Evolutionary conservation across 2,797 vertebrate genomes (phyloP).

Genomic region (Perodicticus potto): DNA sequence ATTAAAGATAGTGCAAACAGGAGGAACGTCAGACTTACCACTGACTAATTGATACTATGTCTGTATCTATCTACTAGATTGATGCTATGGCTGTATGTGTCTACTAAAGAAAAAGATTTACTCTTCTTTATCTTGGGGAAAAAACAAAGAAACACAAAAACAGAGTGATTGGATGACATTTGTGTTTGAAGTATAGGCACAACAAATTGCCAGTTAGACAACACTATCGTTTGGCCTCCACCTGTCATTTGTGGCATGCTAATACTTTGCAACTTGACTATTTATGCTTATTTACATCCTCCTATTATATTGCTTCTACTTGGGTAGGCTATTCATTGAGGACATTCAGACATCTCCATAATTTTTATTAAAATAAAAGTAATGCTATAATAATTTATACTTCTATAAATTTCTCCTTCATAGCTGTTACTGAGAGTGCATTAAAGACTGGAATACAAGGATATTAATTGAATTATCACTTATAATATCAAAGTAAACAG

Average conservation of each 20-base stretch:
- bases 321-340: not conserved
- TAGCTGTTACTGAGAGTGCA: too few relatives aligned
- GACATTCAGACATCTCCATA: not conserved
- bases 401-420: not conserved
- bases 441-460: not conserved
- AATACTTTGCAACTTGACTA: not conserved
- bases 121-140: not conserved
- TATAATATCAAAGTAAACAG: not conserved
- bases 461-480: fast-evolving
- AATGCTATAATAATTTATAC: not conserved
- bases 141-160: not conserved
- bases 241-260: not conserved
- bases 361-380: not conserved
- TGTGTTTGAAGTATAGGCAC: fast-evolving
- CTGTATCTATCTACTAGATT: fast-evolving
- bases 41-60: too few relatives aligned
- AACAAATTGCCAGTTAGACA: not conserved
- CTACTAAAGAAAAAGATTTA: too few relatives aligned
- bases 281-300: not conserved
- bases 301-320: not conserved
- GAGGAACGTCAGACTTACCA: not conserved
- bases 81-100: not conserved
- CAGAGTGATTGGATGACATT: not conserved
- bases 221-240: not conserved
- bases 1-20: not conserved